phyloP scores from a whole-genome alignment of 2,888 invertebrate genomes.

The Euzetes globulus region DNA sequence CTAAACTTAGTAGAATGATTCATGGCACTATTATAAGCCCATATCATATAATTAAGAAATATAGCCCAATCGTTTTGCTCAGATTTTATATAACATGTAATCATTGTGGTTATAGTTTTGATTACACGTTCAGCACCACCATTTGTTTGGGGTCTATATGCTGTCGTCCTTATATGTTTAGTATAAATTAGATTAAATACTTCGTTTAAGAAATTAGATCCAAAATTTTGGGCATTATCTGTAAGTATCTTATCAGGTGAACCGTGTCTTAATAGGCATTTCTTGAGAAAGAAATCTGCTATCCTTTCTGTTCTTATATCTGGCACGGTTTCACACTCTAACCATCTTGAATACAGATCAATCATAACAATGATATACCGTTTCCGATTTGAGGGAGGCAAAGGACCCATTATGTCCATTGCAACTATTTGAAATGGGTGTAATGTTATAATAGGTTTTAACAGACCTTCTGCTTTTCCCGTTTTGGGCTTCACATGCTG shows the following conservation, averaged over 20 bases:
- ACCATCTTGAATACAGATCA: neutral
- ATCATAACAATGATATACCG: neutral
- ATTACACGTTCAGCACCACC: slow-evolving; percentile 41
- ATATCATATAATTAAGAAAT: slow-evolving; percentile 33
- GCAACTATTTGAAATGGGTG: neutral
- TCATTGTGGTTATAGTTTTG: slow-evolving; percentile 37
- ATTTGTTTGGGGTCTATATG: slow-evolving; percentile 38
- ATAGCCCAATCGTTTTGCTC: slow-evolving; percentile 39
- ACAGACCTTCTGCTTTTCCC: neutral
- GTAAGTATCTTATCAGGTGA: neutral
- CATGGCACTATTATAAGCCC: slow-evolving; percentile 39
- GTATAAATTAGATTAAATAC: neutral
- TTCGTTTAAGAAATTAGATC: neutral
- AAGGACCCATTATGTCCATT: neutral
- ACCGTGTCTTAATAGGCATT: neutral
- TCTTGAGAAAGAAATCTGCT: neutral
- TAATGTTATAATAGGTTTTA: neutral
- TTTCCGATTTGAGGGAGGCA: neutral
- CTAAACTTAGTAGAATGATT: neutral
- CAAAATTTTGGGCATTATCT: neutral
- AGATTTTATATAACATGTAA: slow-evolving; percentile 36
- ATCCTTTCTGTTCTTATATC: neutral
- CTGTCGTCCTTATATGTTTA: slow-evolving; percentile 37
- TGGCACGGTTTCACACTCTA: neutral
- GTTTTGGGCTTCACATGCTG: neutral